Conservation (phyloP, 1,140 invertebrate genomes). For the Hormaphis cornu region DNA sequence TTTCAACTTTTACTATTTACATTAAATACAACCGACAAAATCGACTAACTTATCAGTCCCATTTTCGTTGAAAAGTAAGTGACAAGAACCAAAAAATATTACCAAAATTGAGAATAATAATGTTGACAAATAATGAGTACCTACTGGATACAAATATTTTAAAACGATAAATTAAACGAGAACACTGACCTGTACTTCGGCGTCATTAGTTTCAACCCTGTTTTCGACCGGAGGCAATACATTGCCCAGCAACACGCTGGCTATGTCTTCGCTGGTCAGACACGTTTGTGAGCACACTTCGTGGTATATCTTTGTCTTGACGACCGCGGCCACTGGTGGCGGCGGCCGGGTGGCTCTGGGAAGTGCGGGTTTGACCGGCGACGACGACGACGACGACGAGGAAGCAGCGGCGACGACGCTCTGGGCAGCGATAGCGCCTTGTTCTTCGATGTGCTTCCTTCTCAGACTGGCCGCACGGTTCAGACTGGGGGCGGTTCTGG, state of each 20-base stretch:
- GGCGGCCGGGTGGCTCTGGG: slow-evolving; percentile 49
- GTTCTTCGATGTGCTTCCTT: slow-evolving; percentile 37
- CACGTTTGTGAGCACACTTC: slow-evolving; percentile 65
- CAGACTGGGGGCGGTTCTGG: slow-evolving; percentile 42
- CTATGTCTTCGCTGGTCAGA: slow-evolving; percentile 57
- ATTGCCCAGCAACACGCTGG: slow-evolving; percentile 57
- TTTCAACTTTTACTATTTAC: too few species aligned
- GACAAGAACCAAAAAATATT: too few species aligned
- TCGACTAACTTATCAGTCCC: too few species aligned
- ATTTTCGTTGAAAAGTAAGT: too few species aligned
- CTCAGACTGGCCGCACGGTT: slow-evolving; percentile 40
- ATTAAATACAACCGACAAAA: too few species aligned
- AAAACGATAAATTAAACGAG: too few species aligned
- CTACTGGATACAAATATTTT: too few species aligned
- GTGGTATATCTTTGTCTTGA: slow-evolving; percentile 63
- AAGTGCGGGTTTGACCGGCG: slow-evolving; percentile 44
- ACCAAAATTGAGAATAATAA: too few species aligned
- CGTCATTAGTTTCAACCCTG: slow-evolving; percentile 34
- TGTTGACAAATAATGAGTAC: too few species aligned
- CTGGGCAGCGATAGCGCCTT: background rate
- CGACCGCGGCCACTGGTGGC: slow-evolving; percentile 35
- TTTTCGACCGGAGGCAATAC: slow-evolving; percentile 29
- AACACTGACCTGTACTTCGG: slow-evolving; percentile 35
- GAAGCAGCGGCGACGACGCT: slow-evolving; percentile 37
- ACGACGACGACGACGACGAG: slow-evolving; percentile 42